These are phyloP conservation scores for Drosophila emarginata DNA, from an alignment of 2,888 invertebrate species.

Conservation along the genomic window DNA sequence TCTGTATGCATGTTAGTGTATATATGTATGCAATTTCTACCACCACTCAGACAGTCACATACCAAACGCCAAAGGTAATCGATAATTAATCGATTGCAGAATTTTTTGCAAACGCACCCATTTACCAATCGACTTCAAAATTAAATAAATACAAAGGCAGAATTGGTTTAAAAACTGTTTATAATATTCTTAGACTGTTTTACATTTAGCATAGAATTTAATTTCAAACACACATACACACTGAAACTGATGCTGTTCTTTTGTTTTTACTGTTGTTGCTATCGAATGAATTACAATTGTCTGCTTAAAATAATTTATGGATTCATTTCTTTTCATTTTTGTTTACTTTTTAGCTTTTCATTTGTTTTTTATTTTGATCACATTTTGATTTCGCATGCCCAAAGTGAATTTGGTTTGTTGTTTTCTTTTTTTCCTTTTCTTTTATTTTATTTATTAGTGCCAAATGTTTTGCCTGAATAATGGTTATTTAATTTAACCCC, in stretches of 20 bases:
- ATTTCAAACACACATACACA: constrained; percentile 75
- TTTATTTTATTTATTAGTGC: constrained; percentile 51
- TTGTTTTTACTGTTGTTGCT: constrained; percentile 27
- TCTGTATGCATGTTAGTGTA: not conserved
- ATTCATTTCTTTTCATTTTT: constrained; percentile 57
- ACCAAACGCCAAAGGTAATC: not conserved
- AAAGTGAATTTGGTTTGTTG: constrained; percentile 73
- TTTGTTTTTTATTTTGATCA: constrained; percentile 72
- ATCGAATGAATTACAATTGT: constrained; percentile 30
- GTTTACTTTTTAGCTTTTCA: constrained; percentile 42
- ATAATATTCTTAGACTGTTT: constrained; percentile 51
- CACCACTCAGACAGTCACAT: too few species aligned
- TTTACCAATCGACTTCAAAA: not conserved
- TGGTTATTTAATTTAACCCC: constrained; percentile 7
- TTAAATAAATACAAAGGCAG: constrained; percentile 13
- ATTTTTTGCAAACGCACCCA: not conserved
- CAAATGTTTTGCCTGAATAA: constrained; percentile 31
- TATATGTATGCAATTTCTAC: not conserved
- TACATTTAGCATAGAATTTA: constrained; percentile 72
- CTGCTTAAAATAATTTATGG: constrained; percentile 69
- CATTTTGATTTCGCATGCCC: constrained; percentile 79
- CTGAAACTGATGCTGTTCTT: constrained; percentile 65
- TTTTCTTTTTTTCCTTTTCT: constrained; percentile 58
- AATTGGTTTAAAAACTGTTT: constrained; percentile 71
- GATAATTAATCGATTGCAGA: not conserved